A percentile compares a stretch with the other conserved stretches of the same genome.
Conservation (phyloP, 2,888 invertebrate species). For the Drosophila antonietae region DNA sequence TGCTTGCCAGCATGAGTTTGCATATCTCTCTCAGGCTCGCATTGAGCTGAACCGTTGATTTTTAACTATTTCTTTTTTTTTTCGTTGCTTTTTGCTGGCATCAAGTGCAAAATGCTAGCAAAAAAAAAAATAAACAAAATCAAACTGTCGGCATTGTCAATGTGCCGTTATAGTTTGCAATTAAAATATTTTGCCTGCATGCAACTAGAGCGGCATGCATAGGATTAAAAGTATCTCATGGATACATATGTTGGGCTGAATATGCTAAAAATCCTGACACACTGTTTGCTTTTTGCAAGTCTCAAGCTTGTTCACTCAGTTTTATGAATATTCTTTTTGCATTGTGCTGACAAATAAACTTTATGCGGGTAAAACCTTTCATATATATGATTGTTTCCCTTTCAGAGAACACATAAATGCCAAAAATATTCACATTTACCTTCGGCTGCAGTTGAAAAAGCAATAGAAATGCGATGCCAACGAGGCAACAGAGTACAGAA, state of each 20-base stretch:
- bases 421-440: slow-evolving; percentile 6
- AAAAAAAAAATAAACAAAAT: neutral
- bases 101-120: slow-evolving; percentile 39
- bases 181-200: slow-evolving; percentile 32
- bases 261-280: neutral
- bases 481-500: neutral
- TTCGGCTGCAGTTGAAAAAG: neutral
- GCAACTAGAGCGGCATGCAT: neutral
- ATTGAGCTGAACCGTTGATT: slow-evolving; percentile 10
- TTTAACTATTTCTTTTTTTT: neutral
- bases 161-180: slow-evolving; percentile 40
- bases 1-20: slow-evolving; percentile 43
- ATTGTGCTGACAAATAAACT: neutral
- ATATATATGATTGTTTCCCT: neutral
- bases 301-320: neutral
- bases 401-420: neutral
- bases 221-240: neutral
- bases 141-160: slow-evolving; percentile 22
- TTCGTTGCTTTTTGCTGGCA: neutral
- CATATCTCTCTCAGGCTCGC: slow-evolving; percentile 29
- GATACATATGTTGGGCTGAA: neutral
- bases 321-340: neutral
- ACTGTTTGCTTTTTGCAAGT: neutral
- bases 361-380: neutral
- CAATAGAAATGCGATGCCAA: neutral